Percentiles rank a stretch among this genome's conserved stretches.
These are phyloP conservation scores for Nansenia antarctica DNA, from an alignment of 2,113 vertebrate genomes.

Conservation along the genomic window DNA sequence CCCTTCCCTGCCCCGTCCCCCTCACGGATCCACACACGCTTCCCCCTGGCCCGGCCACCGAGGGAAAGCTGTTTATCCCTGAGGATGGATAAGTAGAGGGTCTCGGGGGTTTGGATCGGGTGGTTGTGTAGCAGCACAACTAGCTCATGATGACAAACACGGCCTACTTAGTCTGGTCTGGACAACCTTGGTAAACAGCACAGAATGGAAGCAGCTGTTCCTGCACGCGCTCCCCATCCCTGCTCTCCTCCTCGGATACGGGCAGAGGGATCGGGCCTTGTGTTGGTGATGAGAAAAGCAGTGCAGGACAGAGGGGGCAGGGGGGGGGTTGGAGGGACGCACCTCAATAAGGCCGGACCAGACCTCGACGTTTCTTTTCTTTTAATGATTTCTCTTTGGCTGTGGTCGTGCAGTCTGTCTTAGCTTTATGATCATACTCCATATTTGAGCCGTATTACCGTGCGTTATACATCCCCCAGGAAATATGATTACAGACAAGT, in stretches of 20 bases:
- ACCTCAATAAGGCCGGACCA: not conserved
- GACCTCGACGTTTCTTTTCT: no score
- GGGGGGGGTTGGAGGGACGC: no score
- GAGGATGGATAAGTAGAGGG: conserved; percentile 63
- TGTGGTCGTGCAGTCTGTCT: not conserved
- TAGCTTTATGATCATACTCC: not conserved
- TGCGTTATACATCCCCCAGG: no score
- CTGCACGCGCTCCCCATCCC: conserved; percentile 32
- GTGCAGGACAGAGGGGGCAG: not conserved
- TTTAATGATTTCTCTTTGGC: not conserved
- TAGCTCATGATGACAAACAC: conserved; percentile 63
- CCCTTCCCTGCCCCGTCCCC: conserved; percentile 38
- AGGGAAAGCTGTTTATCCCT: conserved; percentile 75
- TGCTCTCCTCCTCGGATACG: not conserved
- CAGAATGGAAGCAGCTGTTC: conserved; percentile 63
- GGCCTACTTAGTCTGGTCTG: conserved; percentile 67
- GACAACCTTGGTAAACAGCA: conserved; percentile 61
- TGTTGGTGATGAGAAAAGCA: conserved; percentile 34
- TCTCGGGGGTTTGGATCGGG: conserved; percentile 50
- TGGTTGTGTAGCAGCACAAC: conserved; percentile 51
- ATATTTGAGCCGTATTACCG: no score
- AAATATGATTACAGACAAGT: no score
- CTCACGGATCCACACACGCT: conserved; percentile 27
- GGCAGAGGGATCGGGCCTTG: conserved; percentile 22
- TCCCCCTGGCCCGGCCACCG: conserved; percentile 41